phyloP scores from a whole-genome alignment of 2,797 vertebrate species.

The Gobionotothen gibberifrons region DNA sequence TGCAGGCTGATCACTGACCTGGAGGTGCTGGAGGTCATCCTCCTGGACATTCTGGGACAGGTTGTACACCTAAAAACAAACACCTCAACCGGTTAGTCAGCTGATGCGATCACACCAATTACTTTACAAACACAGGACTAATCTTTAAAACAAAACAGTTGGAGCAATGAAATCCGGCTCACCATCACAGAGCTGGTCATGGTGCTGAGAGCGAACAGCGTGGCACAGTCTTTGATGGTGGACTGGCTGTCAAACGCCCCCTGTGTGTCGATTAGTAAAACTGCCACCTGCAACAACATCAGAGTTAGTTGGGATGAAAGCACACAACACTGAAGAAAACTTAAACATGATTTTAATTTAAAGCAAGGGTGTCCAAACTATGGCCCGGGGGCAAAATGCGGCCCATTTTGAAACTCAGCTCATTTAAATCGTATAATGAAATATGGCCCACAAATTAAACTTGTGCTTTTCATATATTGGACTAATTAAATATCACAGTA shows the following conservation, averaged over 20 bases:
- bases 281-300: conserved; percentile 86
- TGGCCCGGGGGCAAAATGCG: too few species aligned
- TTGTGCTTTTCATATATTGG: too few species aligned
- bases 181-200: conserved; percentile 99
- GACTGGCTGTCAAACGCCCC: conserved; percentile 98
- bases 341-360: too few species aligned
- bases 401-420: too few species aligned
- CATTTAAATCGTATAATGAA: too few species aligned
- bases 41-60: conserved; percentile 97
- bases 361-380: too few species aligned
- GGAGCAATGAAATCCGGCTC: not conserved
- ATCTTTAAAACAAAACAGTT: not conserved
- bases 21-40: conserved; percentile 96
- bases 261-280: conserved; percentile 95
- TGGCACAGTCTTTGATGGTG: conserved; percentile 97
- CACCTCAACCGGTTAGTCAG: not conserved
- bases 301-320: too few species aligned
- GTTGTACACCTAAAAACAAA: conserved; percentile 90
- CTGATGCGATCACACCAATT: not conserved
- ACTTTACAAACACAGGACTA: conserved; percentile 4
- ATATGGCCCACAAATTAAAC: too few species aligned
- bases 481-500: too few species aligned
- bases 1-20: conserved; percentile 79
- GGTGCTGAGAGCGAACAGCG: conserved; percentile 96
- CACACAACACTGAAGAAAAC: not conserved